Base-by-base conservation (phyloP, 2,797 vertebrate species). In the Helicolenus hilgendorfi region DNA sequence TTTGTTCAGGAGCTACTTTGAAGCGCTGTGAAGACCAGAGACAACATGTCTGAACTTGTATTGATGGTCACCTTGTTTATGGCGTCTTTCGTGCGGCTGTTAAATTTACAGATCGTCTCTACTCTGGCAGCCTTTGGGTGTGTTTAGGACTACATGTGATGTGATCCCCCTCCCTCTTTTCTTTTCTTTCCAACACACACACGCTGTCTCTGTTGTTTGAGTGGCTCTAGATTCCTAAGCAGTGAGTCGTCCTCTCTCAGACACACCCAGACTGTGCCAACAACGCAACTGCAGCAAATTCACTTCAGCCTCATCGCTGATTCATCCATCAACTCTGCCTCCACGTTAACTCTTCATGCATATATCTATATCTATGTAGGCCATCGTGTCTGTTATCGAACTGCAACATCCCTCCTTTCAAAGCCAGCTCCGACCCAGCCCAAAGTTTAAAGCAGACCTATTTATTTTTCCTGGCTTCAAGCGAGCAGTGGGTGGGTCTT, bases 151-250 rank as follows among this genome's bases (percentile, higher is more conserved):
- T 72, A 18, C 71, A 77, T 85, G 75, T 84, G 89, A 93, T 81
- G 38, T 73, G 24, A 36, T 24, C 53, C 22, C 65, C 62, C 72
- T 36, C 59, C 68, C 81, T 72, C 81, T 67, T 27, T 70, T 77
- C 56, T 74, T 83, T 41, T 83, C 63, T 80, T 72, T 83, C 68
- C 71, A 78, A 26, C 81, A 60, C 79, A 64, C 78, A 33, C 68
- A 74, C 80, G 72, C 83, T 22, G 33, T 72, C 49, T 87, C 69
- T 84, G 79, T 81, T 92, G 85, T 84, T 89, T 14, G 76, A 83
- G 77, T 24, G 13, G 73, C 87, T 92, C 73, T 85, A 91, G 94
- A 98, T 98, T 97, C 97, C 97, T 96, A 49, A 96, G 96, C 86
- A 92, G 87, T 97, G 97, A 98, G 77, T 96, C 49, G 20, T 55